Conservation (phyloP, 2,888 invertebrate genomes). For the Idaea biselata region DNA sequence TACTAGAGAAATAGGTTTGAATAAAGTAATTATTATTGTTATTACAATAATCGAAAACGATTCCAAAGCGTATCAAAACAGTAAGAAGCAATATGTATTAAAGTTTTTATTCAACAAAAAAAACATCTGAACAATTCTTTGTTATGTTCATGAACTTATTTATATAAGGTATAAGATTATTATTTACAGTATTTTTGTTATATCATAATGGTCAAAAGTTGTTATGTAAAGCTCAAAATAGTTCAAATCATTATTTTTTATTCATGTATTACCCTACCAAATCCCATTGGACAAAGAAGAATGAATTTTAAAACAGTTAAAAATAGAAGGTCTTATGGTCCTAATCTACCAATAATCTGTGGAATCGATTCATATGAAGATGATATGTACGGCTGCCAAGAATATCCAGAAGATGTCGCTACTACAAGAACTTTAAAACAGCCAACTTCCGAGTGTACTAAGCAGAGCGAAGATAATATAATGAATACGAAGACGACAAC, state of each 20-base stretch:
- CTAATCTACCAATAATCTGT: constrained; percentile 6
- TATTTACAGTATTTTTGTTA: not conserved
- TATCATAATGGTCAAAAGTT: not conserved
- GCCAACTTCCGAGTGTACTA: no score
- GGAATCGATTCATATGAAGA: constrained; percentile 38
- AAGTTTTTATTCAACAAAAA: no score
- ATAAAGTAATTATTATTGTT: not conserved
- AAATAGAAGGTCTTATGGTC: not conserved
- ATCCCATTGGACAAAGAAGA: not conserved
- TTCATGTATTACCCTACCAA: not conserved
- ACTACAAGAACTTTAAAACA: not conserved
- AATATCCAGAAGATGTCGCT: constrained; percentile 3
- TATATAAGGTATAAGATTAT: no score
- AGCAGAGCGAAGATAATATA: no score
- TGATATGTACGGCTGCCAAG: constrained; percentile 30
- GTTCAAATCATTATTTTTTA: not conserved
- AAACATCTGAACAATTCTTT: no score
- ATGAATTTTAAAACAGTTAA: not conserved
- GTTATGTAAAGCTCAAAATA: not conserved
- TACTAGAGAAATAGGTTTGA: not conserved
- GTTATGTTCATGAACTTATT: no score
- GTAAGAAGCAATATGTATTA: not conserved
- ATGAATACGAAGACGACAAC: no score
- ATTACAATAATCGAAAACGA: not conserved
- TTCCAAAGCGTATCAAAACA: not conserved